phyloP scores from a whole-genome alignment of 2,113 vertebrate genomes.

The Alethe diademata region DNA sequence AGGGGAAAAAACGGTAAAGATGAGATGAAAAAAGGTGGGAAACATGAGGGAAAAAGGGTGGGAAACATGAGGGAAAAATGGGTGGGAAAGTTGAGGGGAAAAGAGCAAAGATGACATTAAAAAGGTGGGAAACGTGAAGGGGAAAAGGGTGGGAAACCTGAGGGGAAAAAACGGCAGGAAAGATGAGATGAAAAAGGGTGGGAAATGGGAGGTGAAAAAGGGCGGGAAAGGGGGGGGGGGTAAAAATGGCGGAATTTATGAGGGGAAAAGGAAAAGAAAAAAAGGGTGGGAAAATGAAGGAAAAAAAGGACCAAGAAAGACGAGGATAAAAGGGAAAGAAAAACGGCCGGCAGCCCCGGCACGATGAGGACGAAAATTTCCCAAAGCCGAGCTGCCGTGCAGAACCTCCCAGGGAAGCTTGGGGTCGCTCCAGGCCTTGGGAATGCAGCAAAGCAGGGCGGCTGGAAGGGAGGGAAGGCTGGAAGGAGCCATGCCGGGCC shows the following conservation, averaged over 20 bases:
- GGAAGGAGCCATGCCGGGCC: not conserved
- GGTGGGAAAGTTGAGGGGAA: too few species aligned
- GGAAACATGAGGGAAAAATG: not conserved
- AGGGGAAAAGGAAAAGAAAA: not conserved
- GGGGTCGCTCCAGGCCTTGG: not conserved
- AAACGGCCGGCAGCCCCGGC: not conserved
- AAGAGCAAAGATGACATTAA: too few species aligned
- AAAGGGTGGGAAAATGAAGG: not conserved
- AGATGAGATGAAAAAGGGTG: too few species aligned
- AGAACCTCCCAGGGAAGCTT: not conserved
- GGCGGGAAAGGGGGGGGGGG: not conserved
- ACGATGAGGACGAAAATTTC: too few species aligned
- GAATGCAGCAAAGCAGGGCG: not conserved
- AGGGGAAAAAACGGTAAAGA: too few species aligned
- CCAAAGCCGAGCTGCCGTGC: not conserved
- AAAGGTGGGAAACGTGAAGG: too few species aligned
- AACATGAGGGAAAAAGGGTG: not conserved
- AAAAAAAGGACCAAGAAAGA: not conserved
- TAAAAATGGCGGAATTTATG: not conserved
- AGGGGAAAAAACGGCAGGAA: too few species aligned
- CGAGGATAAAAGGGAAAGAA: not conserved
- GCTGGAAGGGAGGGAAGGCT: not conserved
- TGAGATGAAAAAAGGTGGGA: not conserved
- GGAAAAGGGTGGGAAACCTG: not conserved
- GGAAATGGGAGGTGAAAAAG: not conserved